phyloP scores from a whole-genome alignment of 1,140 invertebrate genomes.

The Holcopasites calliopsidis region DNA sequence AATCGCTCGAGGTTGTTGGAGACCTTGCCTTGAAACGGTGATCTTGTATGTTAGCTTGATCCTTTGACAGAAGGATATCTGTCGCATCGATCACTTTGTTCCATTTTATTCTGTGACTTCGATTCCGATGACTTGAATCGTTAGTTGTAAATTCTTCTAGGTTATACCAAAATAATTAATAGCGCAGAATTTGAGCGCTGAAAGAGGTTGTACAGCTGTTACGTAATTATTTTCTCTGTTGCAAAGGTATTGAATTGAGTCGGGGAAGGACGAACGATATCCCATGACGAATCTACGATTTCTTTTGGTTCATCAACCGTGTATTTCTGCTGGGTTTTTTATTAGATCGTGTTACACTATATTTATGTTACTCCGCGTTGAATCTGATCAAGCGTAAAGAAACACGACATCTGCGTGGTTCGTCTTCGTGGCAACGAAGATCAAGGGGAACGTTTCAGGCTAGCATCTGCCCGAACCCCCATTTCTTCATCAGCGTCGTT shows the following conservation, averaged over 20 bases:
- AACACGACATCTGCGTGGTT: neutral
- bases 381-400: neutral
- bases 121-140: neutral
- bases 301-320: constrained; percentile 41
- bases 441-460: neutral
- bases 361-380: neutral
- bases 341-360: constrained; percentile 3
- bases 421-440: neutral
- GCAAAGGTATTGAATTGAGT: constrained; percentile 39
- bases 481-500: neutral
- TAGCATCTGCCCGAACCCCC: neutral
- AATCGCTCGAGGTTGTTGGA: neutral
- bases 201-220: too few species aligned
- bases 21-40: neutral
- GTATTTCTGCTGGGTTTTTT: neutral
- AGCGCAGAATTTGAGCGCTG: too few species aligned
- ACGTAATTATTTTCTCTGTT: too few species aligned
- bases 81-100: neutral
- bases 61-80: neutral
- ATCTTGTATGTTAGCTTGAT: neutral
- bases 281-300: constrained; percentile 60
- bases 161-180: too few species aligned
- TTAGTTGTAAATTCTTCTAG: too few species aligned
- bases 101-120: neutral
- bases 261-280: constrained; percentile 43